These are phyloP conservation scores for Oryzias sinensis DNA, from an alignment of 2,797 vertebrate genomes.

Conservation along the genomic window DNA sequence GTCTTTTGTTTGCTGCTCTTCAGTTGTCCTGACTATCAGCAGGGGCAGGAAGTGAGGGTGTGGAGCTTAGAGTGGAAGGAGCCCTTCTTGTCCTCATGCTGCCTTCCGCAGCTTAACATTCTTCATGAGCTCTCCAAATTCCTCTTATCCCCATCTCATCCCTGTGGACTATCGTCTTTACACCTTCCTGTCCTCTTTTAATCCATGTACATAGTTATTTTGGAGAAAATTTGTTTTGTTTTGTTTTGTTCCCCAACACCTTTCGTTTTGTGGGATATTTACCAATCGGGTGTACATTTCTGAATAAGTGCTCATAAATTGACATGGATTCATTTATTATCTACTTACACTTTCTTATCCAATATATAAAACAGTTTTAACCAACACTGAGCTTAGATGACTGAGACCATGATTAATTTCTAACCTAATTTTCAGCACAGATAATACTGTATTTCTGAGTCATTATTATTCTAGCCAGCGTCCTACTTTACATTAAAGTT, in stretches of 20 bases:
- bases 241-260: constrained; percentile 27
- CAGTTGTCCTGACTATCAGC: constrained; percentile 66
- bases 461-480: too few species aligned
- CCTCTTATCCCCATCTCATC: constrained; percentile 36
- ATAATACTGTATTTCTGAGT: too few species aligned
- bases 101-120: constrained; percentile 73
- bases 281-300: constrained; percentile 29
- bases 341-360: too few species aligned
- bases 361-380: too few species aligned
- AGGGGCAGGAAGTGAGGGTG: constrained; percentile 67
- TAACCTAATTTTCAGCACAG: too few species aligned
- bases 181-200: constrained; percentile 39
- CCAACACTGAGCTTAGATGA: too few species aligned
- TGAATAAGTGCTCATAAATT: constrained; percentile 32
- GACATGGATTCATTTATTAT: too few species aligned
- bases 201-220: constrained; percentile 35
- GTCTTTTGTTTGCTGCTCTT: constrained; percentile 65
- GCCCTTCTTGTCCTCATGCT: constrained; percentile 66
- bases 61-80: constrained; percentile 61
- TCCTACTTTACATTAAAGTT: too few species aligned
- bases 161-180: constrained; percentile 20
- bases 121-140: constrained; percentile 61
- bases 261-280: constrained; percentile 34
- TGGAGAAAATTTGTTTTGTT: constrained; percentile 23
- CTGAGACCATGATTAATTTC: too few species aligned